These are phyloP conservation scores for Epinephelus malabaricus DNA, from an alignment of 2,797 vertebrate species.

Conservation along the genomic window DNA sequence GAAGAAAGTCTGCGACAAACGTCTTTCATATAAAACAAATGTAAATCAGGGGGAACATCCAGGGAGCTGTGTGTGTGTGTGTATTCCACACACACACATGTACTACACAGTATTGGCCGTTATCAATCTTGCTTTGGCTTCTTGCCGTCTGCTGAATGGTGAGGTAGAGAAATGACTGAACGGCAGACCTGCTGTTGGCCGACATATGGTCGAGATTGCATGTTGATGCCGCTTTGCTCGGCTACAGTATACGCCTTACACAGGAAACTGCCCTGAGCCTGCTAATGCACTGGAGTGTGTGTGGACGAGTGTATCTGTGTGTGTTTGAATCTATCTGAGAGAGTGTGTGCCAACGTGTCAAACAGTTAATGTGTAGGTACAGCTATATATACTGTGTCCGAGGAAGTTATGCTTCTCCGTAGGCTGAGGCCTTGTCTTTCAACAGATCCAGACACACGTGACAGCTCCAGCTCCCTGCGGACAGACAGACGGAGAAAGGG, in stretches of 20 bases:
- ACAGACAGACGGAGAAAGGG: slow-evolving; percentile 35
- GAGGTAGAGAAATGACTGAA: slow-evolving; percentile 79
- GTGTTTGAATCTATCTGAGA: slow-evolving; percentile 30
- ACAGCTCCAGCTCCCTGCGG: slow-evolving; percentile 98
- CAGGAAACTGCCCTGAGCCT: slow-evolving; percentile 75
- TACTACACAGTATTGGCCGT: slow-evolving; percentile 34
- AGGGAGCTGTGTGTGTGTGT: not conserved
- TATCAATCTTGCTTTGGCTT: slow-evolving; percentile 63
- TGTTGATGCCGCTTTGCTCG: slow-evolving; percentile 44
- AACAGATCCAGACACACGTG: slow-evolving; percentile 96
- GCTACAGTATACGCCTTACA: slow-evolving; percentile 53
- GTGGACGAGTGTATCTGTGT: slow-evolving; percentile 20
- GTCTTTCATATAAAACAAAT: slow-evolving; percentile 23
- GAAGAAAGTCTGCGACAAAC: slow-evolving; percentile 28
- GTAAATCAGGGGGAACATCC: slow-evolving; percentile 19
- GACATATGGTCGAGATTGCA: slow-evolving; percentile 31
- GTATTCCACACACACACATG: slow-evolving; percentile 3
- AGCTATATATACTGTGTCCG: slow-evolving; percentile 44
- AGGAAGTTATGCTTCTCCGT: slow-evolving; percentile 80
- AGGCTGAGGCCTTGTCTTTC: slow-evolving; percentile 95
- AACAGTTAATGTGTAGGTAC: slow-evolving; percentile 55
- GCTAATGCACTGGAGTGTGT: slow-evolving; percentile 65
- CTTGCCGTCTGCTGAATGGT: slow-evolving; percentile 57
- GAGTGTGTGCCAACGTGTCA: slow-evolving; percentile 22
- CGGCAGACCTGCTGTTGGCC: slow-evolving; percentile 49